Evolutionary conservation across 1,140 invertebrate species (phyloP).

Genomic region (Orchestia grillus): DNA sequence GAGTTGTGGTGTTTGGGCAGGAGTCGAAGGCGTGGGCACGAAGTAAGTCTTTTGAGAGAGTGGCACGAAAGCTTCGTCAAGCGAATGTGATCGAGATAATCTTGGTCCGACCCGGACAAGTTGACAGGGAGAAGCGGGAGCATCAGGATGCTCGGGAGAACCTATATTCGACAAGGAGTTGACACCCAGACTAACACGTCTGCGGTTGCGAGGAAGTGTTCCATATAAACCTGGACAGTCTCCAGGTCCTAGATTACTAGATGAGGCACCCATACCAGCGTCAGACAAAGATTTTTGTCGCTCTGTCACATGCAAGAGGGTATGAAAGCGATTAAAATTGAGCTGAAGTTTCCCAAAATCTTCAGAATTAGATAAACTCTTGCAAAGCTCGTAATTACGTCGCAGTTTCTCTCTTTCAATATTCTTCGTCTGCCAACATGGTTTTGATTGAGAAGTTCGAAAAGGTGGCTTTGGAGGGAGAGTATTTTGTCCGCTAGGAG

Average conservation of each 20-base stretch:
- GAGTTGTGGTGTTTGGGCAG: slow-evolving; percentile 25
- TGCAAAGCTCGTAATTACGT: neutral
- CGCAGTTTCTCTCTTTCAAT: neutral
- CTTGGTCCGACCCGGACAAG: slow-evolving; percentile 64
- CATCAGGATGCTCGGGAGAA: slow-evolving; percentile 63
- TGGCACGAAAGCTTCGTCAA: slow-evolving; percentile 61
- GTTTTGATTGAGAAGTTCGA: neutral
- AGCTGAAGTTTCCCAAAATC: neutral
- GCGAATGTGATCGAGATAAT: slow-evolving; percentile 64
- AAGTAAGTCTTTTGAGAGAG: slow-evolving; percentile 28
- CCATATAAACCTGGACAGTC: slow-evolving; percentile 50
- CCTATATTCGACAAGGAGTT: slow-evolving; percentile 32
- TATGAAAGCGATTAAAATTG: neutral
- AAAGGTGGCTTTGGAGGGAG: slow-evolving; percentile 36
- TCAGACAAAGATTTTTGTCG: neutral
- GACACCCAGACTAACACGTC: slow-evolving; percentile 62
- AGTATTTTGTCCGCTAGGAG: slow-evolving; percentile 60
- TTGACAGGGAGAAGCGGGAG: slow-evolving; percentile 60
- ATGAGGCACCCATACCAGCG: slow-evolving; percentile 51
- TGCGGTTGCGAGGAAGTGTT: slow-evolving; percentile 61
- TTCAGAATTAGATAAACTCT: neutral
- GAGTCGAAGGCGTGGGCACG: slow-evolving; percentile 25
- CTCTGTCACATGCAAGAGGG: neutral
- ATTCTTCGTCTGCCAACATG: neutral
- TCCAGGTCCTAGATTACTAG: slow-evolving; percentile 34